Evolutionary conservation across 1,140 invertebrate genomes (phyloP).

Genomic region (Melanaphis sacchari): DNA sequence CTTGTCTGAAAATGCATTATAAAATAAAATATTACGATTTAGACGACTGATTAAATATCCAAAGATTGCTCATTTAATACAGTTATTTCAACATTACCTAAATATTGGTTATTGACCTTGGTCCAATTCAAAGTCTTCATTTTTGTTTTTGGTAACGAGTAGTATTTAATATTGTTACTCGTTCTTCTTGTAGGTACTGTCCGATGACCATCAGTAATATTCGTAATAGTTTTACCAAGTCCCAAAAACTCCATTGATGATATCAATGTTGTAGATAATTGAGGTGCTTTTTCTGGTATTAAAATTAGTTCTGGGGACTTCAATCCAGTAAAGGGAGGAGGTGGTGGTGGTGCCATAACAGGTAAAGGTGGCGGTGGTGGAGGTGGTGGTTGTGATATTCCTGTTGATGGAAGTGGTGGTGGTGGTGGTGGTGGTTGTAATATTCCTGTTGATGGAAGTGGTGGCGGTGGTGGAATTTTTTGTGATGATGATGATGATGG

Average conservation of each 20-base stretch:
- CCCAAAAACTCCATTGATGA: neutral
- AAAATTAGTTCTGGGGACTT: neutral
- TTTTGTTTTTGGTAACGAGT: conserved; percentile 63
- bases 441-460: neutral
- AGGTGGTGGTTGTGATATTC: neutral
- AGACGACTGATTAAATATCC: neutral
- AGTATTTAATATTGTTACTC: conserved; percentile 59
- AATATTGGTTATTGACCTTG: conserved; percentile 63
- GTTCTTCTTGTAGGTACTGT: conserved; percentile 59
- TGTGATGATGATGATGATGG: conserved; percentile 23
- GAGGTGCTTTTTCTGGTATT: conserved; percentile 47
- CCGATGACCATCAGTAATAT: conserved; percentile 51
- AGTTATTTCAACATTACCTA: conserved; percentile 58
- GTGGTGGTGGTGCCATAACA: neutral
- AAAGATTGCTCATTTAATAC: neutral
- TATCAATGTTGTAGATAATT: conserved; percentile 59
- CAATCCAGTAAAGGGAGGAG: conserved; percentile 48
- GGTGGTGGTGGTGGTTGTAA: conserved; percentile 47
- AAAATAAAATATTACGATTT: neutral
- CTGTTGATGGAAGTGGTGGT: conserved; percentile 1
- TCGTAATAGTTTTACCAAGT: conserved; percentile 53
- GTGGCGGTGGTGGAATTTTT: neutral
- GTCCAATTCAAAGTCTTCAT: conserved; percentile 65
- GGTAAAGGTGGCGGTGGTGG: neutral
- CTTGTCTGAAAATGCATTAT: conserved; percentile 59